Base-by-base conservation (phyloP, 2,113 vertebrate genomes). In the Ailurus styani region DNA sequence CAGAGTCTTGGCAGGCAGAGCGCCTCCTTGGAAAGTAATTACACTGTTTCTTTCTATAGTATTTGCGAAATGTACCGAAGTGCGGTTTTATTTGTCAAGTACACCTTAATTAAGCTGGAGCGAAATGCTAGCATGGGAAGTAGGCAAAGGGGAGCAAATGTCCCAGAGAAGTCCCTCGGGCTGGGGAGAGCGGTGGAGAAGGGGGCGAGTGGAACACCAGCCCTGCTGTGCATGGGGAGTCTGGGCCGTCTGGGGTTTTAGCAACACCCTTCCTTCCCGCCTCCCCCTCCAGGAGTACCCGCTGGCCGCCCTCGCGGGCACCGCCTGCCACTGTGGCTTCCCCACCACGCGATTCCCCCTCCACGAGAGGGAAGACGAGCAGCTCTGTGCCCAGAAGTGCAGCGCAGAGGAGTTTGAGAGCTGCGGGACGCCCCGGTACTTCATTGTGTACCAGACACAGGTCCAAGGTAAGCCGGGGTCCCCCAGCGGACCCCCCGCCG, bases 371-470 rank as follows among this genome's bases (percentile, higher is more conserved):
- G 99, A 99, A 96, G 99, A 99, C 0, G 99, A 99, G 97, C 99
- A 99, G 91, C 98, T 99, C 98, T 99, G 99, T 13, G 99, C 99
- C 11, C 99, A 99, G 91, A 99, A 98, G 92, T 99, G 99, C 54
- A 97, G 98, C 0, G 99, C 99, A 0, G 99, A 99, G 97, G 99
- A 99, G 96, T 99, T 99, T 0, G 99, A 99, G 98, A 99, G 99
- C 99, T 99, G 99, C 0, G 99, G 99, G 95, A 99, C 99, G 0
- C 82, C 98, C 0, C 98, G 99, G 2, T 99, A 99, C 98, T 99
- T 99, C 98, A 99, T 99, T 0, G 99, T 99, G 83, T 99, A 99
- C 98, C 99, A 99, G 98, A 99, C 99, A 0, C 99, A 99, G 98
- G 99, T 99, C 89, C 99, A 99, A 99, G 99, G 99, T 99, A 98